Base-by-base conservation (phyloP, 2,888 invertebrate genomes). In the Napeogenes inachia region DNA sequence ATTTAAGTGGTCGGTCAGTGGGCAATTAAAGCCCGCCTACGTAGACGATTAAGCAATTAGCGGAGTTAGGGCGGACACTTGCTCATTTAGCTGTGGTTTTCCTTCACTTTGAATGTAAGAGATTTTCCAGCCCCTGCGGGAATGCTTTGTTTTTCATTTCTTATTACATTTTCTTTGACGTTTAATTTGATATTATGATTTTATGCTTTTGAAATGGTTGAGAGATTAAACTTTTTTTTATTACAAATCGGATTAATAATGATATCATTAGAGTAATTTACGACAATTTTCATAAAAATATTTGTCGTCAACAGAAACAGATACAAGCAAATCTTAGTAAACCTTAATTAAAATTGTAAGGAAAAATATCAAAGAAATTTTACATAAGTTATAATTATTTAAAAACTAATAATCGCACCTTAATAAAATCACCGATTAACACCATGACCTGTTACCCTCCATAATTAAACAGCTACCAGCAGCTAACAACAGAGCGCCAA, bases 31-130 rank as follows among this genome's bases (percentile, higher is more conserved):
- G 79, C 81, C 84, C 84, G 75, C 82, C 77, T 76, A 81, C 75
- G 71, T 70, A 79, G 78, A 77, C 84, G 89, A 90, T 90, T 89
- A 90, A 90, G 88, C 88, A 89, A 90, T 90, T 90, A 90, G 85
- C 82, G 78, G 80, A 81, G 82, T 78, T 84, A 85, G 87, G 87
- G 84, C 85, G 84, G 87, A 81, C 85, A 78, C 76, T 78, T 75
- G 78, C 79, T 82, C 80, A 81, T 82, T 86, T 81, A 82, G 82
- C 78, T 77, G 68, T 67, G 75, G 71, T 85, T 87, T 85, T 81
- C 85, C 82, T 79, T 47, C 58, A 57, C 47, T 62, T 80, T 75
- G 72, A 77, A 75, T 79, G 77, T 81, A 78, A 75, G 71, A 74
- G 72, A 66, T 66, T 67, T 68, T 69, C 63, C 64, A 53, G 59